phyloP scores from a whole-genome alignment of 2,113 vertebrate species.

The Pica pica region DNA sequence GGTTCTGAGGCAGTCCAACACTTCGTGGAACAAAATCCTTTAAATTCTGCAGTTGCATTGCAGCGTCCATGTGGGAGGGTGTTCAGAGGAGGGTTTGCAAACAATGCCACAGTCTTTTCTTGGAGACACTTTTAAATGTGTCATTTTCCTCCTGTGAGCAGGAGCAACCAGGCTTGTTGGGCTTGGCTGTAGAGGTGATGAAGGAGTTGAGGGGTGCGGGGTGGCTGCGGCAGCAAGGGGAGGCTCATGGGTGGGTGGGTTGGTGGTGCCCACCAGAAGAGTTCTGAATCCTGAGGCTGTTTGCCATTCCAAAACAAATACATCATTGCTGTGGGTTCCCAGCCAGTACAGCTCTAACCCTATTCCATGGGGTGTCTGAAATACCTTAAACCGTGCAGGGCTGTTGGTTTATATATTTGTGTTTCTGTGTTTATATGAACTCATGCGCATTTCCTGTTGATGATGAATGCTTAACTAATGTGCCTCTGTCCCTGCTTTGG shows the following conservation, averaged over 20 bases:
- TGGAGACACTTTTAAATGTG: neutral
- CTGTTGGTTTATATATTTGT: neutral
- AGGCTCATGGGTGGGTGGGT: neutral
- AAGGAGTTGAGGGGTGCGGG: neutral
- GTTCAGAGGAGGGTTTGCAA: neutral
- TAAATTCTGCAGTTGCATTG: accelerated
- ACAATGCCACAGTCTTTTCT: neutral
- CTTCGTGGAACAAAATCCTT: neutral
- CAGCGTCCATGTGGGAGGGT: accelerated
- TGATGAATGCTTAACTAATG: constrained; percentile 16
- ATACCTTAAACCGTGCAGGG: neutral
- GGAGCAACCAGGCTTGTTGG: neutral
- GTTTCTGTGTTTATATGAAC: constrained; percentile 37
- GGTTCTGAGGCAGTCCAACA: neutral
- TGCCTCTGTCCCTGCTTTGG: neutral
- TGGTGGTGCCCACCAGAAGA: neutral
- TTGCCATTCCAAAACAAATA: constrained; percentile 19
- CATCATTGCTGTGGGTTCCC: neutral
- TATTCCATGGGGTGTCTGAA: constrained; percentile 7
- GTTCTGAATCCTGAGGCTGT: neutral
- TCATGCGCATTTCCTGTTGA: constrained; percentile 42
- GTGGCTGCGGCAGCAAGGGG: neutral
- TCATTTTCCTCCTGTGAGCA: neutral
- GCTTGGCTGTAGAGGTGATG: neutral
- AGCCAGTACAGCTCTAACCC: neutral